phyloP scores from a whole-genome alignment of 2,797 vertebrate genomes.

The Cuculus canorus region DNA sequence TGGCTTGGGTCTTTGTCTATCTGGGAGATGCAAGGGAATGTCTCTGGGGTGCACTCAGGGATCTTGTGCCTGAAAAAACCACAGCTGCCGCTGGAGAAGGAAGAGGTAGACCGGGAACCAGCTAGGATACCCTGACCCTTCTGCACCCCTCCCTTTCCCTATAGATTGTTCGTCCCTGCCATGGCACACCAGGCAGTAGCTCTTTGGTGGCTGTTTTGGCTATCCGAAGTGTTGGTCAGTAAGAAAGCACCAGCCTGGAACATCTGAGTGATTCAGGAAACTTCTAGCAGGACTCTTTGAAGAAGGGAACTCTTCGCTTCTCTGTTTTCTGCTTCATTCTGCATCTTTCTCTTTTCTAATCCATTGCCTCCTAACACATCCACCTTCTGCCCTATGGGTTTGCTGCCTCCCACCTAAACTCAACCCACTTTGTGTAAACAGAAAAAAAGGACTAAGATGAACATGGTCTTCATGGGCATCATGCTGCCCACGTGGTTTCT shows the following conservation, averaged over 20 bases:
- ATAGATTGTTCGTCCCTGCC: neutral
- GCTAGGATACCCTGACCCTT: neutral
- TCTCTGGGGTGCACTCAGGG: neutral
- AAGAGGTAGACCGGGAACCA: neutral
- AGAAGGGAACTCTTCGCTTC: neutral
- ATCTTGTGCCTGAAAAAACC: neutral
- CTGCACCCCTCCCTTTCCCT: neutral
- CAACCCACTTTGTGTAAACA: neutral
- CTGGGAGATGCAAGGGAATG: neutral
- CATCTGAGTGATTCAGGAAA: neutral
- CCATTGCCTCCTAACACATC: neutral
- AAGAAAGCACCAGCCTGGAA: neutral
- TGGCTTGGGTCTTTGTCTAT: constrained; percentile 34
- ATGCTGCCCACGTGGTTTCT: neutral
- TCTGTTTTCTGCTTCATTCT: neutral
- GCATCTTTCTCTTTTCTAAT: neutral
- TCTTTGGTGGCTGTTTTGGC: neutral
- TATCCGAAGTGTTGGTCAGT: neutral
- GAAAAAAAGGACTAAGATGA: neutral
- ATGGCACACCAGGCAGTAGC: neutral
- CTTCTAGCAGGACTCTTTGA: neutral
- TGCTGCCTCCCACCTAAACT: neutral
- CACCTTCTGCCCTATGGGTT: neutral
- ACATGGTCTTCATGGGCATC: neutral
- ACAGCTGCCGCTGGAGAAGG: neutral